Conservation (phyloP, 2,797 vertebrate species). For the Peromyscus melanophrys region DNA sequence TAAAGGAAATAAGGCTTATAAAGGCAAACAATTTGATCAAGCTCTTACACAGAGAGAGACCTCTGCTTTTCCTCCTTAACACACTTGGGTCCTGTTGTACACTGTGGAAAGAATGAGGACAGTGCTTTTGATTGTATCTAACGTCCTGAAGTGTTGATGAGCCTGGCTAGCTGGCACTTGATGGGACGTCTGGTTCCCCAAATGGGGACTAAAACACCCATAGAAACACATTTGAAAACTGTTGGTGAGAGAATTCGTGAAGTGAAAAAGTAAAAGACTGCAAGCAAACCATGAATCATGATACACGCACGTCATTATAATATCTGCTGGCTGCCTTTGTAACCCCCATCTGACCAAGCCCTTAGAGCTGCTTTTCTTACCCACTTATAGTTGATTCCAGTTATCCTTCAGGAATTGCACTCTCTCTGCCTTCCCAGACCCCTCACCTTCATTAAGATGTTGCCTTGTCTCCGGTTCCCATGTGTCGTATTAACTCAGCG, state of each 20-base stretch:
- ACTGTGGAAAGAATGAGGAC: neutral
- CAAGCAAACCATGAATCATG: neutral
- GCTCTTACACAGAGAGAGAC: neutral
- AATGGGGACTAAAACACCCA: neutral
- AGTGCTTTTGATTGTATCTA: neutral
- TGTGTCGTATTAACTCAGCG: neutral
- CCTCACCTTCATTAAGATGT: neutral
- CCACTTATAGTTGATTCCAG: neutral
- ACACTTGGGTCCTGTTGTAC: neutral
- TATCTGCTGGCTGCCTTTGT: neutral
- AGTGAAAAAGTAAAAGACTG: neutral
- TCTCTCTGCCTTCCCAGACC: neutral
- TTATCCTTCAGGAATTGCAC: neutral
- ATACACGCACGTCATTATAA: neutral
- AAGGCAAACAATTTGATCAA: neutral
- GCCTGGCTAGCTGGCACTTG: neutral
- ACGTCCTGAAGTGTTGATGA: slow-evolving; percentile 53
- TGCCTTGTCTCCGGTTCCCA: neutral
- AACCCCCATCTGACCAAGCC: neutral
- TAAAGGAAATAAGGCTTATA: slow-evolving; percentile 17
- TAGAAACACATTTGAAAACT: neutral
- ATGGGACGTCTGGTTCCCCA: slow-evolving; percentile 28
- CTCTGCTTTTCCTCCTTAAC: slow-evolving; percentile 21
- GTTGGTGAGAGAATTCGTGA: neutral
- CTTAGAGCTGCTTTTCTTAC: neutral